Percentiles rank a stretch among this genome's conserved stretches.
Conservation (phyloP, 1,140 invertebrate genomes). For the Cyclina sinensis region DNA sequence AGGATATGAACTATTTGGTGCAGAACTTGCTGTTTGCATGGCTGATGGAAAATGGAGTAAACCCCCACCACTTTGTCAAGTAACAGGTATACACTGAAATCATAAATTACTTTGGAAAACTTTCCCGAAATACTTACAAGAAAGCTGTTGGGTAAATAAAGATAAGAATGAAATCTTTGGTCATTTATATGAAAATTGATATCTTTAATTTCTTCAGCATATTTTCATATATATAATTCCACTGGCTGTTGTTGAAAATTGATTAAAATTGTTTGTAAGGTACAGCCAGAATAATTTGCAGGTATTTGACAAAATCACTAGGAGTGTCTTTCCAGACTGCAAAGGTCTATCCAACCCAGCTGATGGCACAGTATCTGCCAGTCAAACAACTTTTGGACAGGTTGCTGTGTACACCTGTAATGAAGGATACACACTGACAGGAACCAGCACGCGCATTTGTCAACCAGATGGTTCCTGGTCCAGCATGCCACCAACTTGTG, state of each 20-base stretch:
- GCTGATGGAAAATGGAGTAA: conserved; percentile 36
- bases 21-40: background rate
- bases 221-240: too few species aligned
- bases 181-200: too few species aligned
- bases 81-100: conserved; percentile 13
- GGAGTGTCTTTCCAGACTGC: conserved; percentile 40
- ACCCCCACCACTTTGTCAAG: conserved; percentile 13
- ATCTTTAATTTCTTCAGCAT: too few species aligned
- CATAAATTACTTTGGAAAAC: too few species aligned
- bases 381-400: conserved; percentile 63
- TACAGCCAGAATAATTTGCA: too few species aligned
- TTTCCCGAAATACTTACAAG: too few species aligned
- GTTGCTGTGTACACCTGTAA: conserved; percentile 70
- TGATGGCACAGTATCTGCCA: conserved; percentile 16
- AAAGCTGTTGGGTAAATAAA: too few species aligned
- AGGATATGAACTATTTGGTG: conserved; percentile 42
- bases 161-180: too few species aligned
- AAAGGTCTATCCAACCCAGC: conserved; percentile 1
- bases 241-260: too few species aligned
- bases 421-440: conserved; percentile 66
- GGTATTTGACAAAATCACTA: too few species aligned
- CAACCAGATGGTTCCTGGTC: conserved; percentile 92
- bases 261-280: too few species aligned
- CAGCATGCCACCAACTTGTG: conserved; percentile 86
- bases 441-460: conserved; percentile 59